A percentile compares a stretch with the other conserved stretches of the same genome.
Evolutionary conservation across 2,797 vertebrate species (phyloP).

Genomic region (Melanotaenia trifasciata): DNA sequence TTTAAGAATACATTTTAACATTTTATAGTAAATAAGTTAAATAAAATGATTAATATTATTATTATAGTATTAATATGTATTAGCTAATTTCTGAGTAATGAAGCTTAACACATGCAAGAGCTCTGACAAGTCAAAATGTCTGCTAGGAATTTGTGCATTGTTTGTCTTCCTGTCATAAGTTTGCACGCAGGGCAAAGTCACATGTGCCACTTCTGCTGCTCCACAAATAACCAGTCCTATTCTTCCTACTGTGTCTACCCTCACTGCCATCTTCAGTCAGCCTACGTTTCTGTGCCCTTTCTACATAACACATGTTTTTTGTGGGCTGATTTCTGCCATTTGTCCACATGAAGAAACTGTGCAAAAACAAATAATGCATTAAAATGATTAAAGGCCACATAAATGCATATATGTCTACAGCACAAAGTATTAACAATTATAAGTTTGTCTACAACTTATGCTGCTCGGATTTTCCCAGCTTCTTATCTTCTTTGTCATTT

Average conservation of each 20-base stretch:
- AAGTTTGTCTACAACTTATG: not conserved
- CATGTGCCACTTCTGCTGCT: not conserved
- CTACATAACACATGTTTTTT: not conserved
- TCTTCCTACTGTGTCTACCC: conserved; percentile 10
- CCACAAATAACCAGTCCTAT: conserved; percentile 16
- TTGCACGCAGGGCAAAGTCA: conserved; percentile 5
- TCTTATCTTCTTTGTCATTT: not conserved
- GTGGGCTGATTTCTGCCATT: not conserved
- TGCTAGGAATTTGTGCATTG: not conserved
- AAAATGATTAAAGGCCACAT: not conserved
- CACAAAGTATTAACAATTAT: not conserved
- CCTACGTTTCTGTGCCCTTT: not conserved
- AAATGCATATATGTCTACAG: not conserved
- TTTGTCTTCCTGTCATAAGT: not conserved
- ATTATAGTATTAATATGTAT: not conserved
- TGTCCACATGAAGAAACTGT: not conserved
- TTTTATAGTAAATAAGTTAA: not conserved
- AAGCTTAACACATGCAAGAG: not conserved
- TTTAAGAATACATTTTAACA: not conserved
- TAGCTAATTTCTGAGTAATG: not conserved
- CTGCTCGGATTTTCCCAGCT: not conserved
- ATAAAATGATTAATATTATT: not conserved
- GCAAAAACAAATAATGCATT: not conserved
- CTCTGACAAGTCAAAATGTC: conserved; percentile 7
- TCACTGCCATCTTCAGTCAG: not conserved